Percentiles rank a stretch among this genome's conserved stretches.
Conservation (phyloP, 2,797 vertebrate genomes). For the Lepus oiostolus region DNA sequence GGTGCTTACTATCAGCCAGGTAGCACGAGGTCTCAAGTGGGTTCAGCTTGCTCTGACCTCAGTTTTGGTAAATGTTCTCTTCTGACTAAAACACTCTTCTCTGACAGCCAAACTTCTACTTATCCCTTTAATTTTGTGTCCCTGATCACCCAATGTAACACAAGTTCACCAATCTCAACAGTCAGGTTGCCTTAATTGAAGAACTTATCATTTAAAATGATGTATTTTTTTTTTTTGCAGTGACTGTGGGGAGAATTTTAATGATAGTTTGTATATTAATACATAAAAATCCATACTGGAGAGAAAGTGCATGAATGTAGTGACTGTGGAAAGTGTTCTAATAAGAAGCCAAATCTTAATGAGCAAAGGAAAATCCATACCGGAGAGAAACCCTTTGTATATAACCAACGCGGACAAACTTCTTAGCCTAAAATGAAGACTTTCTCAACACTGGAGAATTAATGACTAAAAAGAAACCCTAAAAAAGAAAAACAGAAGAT, state of each 20-base stretch:
- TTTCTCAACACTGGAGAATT: conserved; percentile 55
- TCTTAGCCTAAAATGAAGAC: conserved; percentile 60
- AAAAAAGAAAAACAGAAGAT: background rate
- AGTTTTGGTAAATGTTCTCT: background rate
- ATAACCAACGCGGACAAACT: conserved; percentile 59
- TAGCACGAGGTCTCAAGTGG: background rate
- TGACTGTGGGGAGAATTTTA: no score
- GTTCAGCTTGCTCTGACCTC: background rate
- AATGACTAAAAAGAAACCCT: conserved; percentile 49
- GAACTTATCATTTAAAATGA: conserved; percentile 8
- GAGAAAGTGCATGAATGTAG: conserved; percentile 18
- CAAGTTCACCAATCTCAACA: background rate
- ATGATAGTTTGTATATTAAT: no score
- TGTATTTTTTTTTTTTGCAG: no score
- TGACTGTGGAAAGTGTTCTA: conserved; percentile 58
- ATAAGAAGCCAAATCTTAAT: conserved; percentile 57
- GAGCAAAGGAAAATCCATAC: conserved; percentile 58
- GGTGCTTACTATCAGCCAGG: background rate
- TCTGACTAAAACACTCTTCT: background rate
- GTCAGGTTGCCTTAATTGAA: background rate
- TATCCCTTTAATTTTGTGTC: background rate
- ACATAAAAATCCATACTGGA: no score
- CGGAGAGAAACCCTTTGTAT: background rate
- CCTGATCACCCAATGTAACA: background rate
- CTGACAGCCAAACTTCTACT: background rate